Base-by-base conservation (phyloP, 1,140 invertebrate genomes). In the Dreissena rostriformis region DNA sequence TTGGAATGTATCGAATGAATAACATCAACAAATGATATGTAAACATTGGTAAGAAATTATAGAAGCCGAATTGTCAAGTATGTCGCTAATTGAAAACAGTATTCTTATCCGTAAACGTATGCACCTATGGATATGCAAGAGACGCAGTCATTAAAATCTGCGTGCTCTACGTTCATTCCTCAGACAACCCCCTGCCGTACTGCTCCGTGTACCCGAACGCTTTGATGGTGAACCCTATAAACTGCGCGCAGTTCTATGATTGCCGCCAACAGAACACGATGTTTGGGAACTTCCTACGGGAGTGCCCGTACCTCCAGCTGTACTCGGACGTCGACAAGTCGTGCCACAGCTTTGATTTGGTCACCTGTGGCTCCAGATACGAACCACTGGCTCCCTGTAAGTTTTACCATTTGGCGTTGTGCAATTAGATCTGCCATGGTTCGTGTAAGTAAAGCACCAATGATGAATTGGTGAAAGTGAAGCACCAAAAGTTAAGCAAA, bases 231-330 rank as follows among this genome's bases (percentile, higher is more conserved):
- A 87, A 91, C 53, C 90, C 90, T 0, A 82, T 75, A 5, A 88
- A 88, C 75, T 91, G 90, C 71, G 87, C 88, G 14, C 86, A 89
- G 65, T 88, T 85, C 73, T 90, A 88, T 51, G 87, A 89, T 84
- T 91, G 90, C 68, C 75, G 86, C 57, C 84, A 86, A 61, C 73
- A 71, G 14, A 84, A 81, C 28, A 84, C 84, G 11, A 65, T 70
- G 24, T 79, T 91, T 4, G 84, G 84, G 51, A 83, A 81, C 57
- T 90, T 86, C 66, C 76, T 86, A 22, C 72, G 84, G 24, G 90
- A 91, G 70, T 91, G 90, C 75, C 81, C 83, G 10, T 88, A 88
- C 65, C 84, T 89, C 0, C 70, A 87, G n/a, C 74, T 91, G n/a
- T 88, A 84, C 26, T 85, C 67, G 17, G 82, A 87, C 28, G 74